Evolutionary conservation across 2,888 invertebrate genomes (phyloP), one percentile per base, ranked within the genome.

Genomic region (Tenthredo scrophulariae): DNA sequence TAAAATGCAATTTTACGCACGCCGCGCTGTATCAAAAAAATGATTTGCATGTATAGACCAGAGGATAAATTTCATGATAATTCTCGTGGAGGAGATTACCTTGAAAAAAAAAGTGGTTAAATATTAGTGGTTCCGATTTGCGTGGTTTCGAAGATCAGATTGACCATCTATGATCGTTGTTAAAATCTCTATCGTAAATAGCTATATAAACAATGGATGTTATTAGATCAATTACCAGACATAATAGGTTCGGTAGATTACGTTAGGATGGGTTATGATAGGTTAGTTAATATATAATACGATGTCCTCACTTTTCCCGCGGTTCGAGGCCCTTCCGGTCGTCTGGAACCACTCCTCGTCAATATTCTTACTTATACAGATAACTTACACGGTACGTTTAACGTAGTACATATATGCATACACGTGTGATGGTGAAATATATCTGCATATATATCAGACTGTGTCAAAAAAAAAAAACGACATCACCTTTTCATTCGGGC

Each of bases 221-320:
- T 80, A 80, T 80, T 62, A 80, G 58, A 29, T 58, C 80, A 43
- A 77, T 65, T 65, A 80, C 80, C 40, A 62, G 26, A 80, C 62
- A 43, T 65, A 80, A 80, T 80, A 10, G 80, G 15, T 37, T 22
- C 1, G 22, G 40, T 80, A 80, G 62, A 80, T 80, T 80, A 80
- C 65, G 37, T 58, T 26, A 62, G 62, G 62, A 62, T 58, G 80
- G 80, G 58, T 62, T 80, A 62, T 62, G 80, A 77, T 77, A 80
- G 80, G 80, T 80, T 58, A 62, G 80, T 62, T 80, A 54, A 54
- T 54, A 54, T 54, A 65, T 80, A 77, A 77, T 77, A 29, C 77
- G 46, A 77, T 33, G 77, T 46, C 50, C 33, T 77, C 77, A 77
- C 50, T 77, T 77, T 77, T 54, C 43, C 33, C 54, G 46, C n/a